Conservation (phyloP, 2,113 vertebrate genomes). For the Channa maculata region DNA sequence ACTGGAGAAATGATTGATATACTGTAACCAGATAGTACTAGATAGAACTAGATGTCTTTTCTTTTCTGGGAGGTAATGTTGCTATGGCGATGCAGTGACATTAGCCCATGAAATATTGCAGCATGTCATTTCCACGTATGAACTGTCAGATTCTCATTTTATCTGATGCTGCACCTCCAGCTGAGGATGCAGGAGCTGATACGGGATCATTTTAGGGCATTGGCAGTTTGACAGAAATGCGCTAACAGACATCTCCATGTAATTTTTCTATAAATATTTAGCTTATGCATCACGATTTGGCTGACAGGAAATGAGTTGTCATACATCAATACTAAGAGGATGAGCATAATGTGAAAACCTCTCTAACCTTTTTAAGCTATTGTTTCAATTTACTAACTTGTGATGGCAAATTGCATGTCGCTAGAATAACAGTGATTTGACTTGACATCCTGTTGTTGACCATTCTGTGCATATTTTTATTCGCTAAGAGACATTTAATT, state of each 20-base stretch:
- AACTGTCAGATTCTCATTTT: conserved; percentile 45
- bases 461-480: background rate
- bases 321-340: conserved; percentile 7
- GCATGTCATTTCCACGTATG: conserved; percentile 36
- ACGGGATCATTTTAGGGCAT: conserved; percentile 26
- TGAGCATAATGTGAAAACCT: background rate
- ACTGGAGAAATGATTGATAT: conserved; percentile 18
- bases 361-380: background rate
- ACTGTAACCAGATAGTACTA: background rate
- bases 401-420: conserved; percentile 12
- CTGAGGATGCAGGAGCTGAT: conserved; percentile 18
- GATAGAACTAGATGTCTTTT: conserved; percentile 20
- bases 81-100: conserved; percentile 53
- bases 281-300: conserved; percentile 18
- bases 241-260: background rate
- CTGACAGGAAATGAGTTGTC: conserved; percentile 21
- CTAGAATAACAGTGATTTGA: background rate
- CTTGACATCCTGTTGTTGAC: too few species aligned
- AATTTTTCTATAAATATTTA: conserved; percentile 20
- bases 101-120: conserved; percentile 46
- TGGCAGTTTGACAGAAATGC: conserved; percentile 22
- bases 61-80: conserved; percentile 42
- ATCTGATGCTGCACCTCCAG: conserved; percentile 3
- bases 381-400: background rate
- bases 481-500: background rate